Percentiles rank a stretch among this genome's conserved stretches.
Conservation (phyloP, 2,888 invertebrate genomes). For the Ceramica pisi region DNA sequence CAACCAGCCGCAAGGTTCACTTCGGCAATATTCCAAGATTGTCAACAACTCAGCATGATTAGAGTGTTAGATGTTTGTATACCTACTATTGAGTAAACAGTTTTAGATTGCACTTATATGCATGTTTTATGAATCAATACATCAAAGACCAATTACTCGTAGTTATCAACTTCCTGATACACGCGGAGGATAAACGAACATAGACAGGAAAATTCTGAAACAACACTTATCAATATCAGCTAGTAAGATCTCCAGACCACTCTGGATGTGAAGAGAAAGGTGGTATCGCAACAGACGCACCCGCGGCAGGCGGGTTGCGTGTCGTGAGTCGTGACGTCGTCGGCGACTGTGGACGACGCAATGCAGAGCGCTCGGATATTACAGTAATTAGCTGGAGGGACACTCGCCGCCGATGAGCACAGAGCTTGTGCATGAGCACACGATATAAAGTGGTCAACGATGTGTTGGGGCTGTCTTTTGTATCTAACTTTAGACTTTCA, state of each 20-base stretch:
- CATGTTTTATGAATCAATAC: background rate
- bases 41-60: background rate
- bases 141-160: background rate
- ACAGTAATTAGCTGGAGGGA: conserved; percentile 5
- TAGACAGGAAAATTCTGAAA: background rate
- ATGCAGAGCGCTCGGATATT: conserved; percentile 9
- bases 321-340: conserved; percentile 4
- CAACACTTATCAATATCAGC: background rate
- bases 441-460: background rate
- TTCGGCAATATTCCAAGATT: background rate
- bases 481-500: background rate
- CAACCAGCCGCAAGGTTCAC: background rate
- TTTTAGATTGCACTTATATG: background rate
- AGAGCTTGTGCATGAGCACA: background rate
- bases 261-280: conserved; percentile 17
- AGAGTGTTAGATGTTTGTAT: background rate
- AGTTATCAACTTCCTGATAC: background rate
- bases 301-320: conserved; percentile 6
- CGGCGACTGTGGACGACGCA: conserved; percentile 13
- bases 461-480: background rate
- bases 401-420: conserved; percentile 22
- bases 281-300: background rate
- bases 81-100: background rate
- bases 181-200: background rate
- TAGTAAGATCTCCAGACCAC: background rate